Conservation (phyloP, 2,888 invertebrate species). For the Hybos culiciformis region DNA sequence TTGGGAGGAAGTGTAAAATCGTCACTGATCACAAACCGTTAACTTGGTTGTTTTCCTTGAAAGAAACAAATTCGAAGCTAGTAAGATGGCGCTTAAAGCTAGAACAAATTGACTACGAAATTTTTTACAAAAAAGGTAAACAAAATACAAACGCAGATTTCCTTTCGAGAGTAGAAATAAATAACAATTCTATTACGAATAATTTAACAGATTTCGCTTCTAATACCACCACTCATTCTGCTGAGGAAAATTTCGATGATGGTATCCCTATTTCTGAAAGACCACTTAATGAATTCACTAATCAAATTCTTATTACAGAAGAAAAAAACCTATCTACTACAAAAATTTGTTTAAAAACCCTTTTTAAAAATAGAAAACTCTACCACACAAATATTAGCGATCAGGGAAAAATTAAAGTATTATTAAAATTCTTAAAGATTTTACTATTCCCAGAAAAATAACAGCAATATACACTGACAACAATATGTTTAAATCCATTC, state of each 20-base stretch:
- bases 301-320: no score
- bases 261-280: no score
- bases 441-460: constrained; percentile 14
- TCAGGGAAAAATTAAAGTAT: constrained; percentile 11
- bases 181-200: background rate
- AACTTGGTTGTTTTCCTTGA: background rate
- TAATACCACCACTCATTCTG: constrained; percentile 10
- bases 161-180: background rate
- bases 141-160: constrained; percentile 6
- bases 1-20: constrained; percentile 18
- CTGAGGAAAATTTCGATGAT: constrained; percentile 8
- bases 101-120: constrained; percentile 6
- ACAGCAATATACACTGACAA: constrained; percentile 14
- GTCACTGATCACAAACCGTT: constrained; percentile 22
- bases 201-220: background rate
- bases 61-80: constrained; percentile 6
- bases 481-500: constrained; percentile 14
- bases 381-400: constrained; percentile 9
- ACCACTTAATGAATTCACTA: no score
- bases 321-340: no score
- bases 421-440: constrained; percentile 11
- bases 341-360: no score
- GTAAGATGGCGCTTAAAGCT: no score
- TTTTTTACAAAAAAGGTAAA: constrained; percentile 3
- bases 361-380: constrained; percentile 12